Evolutionary conservation across 2,888 invertebrate species (phyloP).

Genomic region (Corbicula japonica): DNA sequence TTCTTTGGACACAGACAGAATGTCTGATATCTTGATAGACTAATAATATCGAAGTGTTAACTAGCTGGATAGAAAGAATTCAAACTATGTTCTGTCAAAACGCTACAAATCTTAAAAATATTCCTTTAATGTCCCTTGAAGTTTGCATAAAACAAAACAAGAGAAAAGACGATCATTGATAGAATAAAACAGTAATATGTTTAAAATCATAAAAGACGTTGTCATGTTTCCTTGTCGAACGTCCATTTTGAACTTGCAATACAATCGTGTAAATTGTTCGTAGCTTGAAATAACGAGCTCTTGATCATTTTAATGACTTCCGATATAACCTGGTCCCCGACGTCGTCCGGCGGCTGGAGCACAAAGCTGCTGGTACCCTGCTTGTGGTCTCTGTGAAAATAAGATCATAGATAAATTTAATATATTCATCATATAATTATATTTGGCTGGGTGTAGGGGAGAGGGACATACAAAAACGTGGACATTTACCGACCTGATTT

Average conservation of each 20-base stretch:
- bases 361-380: slow-evolving; percentile 31
- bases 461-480: background rate
- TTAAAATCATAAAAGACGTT: no score
- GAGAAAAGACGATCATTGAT: no score
- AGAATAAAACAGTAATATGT: no score
- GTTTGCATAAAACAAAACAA: no score
- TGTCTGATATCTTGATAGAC: no score
- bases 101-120: no score
- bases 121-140: no score
- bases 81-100: no score
- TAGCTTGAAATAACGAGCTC: slow-evolving; percentile 45
- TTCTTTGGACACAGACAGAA: no score
- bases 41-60: no score
- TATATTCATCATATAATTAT: background rate
- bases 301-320: slow-evolving; percentile 39
- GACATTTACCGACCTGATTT: background rate
- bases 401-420: background rate
- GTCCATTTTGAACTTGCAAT: slow-evolving; percentile 50
- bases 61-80: no score
- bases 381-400: slow-evolving; percentile 32
- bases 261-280: slow-evolving; percentile 55
- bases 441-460: background rate
- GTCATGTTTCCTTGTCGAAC: slow-evolving; percentile 27
- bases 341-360: slow-evolving; percentile 33
- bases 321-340: slow-evolving; percentile 1